A percentile compares a stretch with the other conserved stretches of the same genome.
phyloP scores from a whole-genome alignment of 2,797 vertebrate genomes.

The Clarias fuscus region DNA sequence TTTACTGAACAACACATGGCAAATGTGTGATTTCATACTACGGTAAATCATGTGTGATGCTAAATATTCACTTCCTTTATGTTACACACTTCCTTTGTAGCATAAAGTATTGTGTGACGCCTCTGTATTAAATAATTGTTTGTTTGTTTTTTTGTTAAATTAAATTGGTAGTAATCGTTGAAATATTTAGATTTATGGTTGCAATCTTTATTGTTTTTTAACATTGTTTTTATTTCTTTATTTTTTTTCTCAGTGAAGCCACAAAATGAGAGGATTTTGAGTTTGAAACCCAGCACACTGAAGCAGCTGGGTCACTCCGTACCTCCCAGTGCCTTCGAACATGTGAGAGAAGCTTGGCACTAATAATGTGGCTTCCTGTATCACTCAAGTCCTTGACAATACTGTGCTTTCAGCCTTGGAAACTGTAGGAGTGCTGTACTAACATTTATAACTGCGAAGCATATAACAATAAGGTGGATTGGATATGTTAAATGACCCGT shows the following conservation, averaged over 20 bases:
- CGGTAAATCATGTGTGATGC: background rate
- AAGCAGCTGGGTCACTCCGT: constrained; percentile 89
- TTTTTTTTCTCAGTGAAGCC: constrained; percentile 67
- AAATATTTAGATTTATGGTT: background rate
- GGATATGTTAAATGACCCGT: background rate
- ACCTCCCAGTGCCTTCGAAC: constrained; percentile 66
- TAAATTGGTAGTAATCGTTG: background rate
- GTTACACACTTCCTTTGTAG: background rate
- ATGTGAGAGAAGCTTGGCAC: constrained; percentile 63
- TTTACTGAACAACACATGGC: background rate
- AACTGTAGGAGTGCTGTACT: background rate
- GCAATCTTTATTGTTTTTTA: background rate
- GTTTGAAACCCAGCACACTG: constrained; percentile 91
- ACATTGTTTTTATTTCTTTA: background rate
- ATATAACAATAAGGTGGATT: background rate
- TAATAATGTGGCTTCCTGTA: background rate
- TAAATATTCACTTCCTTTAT: background rate
- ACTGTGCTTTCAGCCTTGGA: background rate
- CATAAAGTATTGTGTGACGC: no score
- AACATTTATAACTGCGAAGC: background rate
- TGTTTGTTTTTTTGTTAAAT: background rate
- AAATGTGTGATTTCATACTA: background rate
- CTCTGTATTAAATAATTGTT: background rate
- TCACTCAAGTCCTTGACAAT: background rate
- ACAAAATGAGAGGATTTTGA: constrained; percentile 74